phyloP scores from a whole-genome alignment of 2,888 invertebrate species.

The Ectemnius continuus region DNA sequence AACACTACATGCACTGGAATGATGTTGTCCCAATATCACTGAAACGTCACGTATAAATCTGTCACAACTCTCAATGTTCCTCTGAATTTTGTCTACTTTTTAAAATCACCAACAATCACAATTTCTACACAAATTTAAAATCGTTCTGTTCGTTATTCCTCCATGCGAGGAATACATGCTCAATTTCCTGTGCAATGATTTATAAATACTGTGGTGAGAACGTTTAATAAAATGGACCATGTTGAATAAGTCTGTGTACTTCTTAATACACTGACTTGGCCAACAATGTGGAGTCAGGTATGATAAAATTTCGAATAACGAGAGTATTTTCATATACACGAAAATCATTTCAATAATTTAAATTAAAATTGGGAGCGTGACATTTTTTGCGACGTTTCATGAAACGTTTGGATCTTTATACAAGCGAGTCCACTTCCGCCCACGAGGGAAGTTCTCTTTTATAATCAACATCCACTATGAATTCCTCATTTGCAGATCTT shows the following conservation, averaged over 20 bases:
- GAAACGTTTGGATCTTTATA: constrained; percentile 51
- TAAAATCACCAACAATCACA: neutral
- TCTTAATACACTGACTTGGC: too few species aligned
- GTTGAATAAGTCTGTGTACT: constrained; percentile 2
- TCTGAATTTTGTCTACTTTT: constrained; percentile 17
- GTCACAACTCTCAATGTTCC: constrained; percentile 13
- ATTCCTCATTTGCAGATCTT: neutral
- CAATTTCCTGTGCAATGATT: too few species aligned
- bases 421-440: too few species aligned
- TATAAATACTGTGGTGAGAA: neutral
- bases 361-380: constrained; percentile 5
- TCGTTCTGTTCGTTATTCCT: too few species aligned
- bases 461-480: neutral
- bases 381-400: constrained; percentile 46
- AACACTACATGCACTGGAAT: constrained; percentile 57
- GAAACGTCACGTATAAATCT: constrained; percentile 48
- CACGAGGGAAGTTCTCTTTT: too few species aligned
- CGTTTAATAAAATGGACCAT: constrained; percentile 3
- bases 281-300: too few species aligned
- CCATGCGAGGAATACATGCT: too few species aligned
- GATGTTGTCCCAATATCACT: constrained; percentile 60
- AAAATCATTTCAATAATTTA: neutral
- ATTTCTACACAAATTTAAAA: neutral
- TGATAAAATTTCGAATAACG: too few species aligned
- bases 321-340: neutral